Evolutionary conservation across 2,797 vertebrate genomes (phyloP), one percentile per base, ranked within the genome.

Genomic region (Xenentodon cancila): DNA sequence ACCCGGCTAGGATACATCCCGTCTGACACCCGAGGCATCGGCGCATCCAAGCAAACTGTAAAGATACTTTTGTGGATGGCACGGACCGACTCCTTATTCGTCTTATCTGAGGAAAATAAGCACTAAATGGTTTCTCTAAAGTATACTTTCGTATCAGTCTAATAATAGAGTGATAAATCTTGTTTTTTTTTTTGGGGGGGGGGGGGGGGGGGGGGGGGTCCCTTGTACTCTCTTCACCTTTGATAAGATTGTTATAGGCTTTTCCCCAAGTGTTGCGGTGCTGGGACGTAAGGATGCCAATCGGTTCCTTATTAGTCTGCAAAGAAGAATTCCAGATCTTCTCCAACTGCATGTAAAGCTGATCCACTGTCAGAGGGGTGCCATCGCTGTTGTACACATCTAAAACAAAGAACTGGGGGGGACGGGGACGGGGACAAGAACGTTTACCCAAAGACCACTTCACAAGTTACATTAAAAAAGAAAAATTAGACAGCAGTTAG

Each of bases 301-400:
- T 88, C 0, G 98, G 98, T 80, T 99, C 98, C 84, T 99, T 99
- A 89, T 99, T 99, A 18, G 95, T 94, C 85, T 99, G 97, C 68
- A 99, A 89, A 1, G 98, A 99, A 0, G 96, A 96, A 77, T 98
- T 99, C 97, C 97, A 99, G 86, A 99, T 97, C 92, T 99, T 99
- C 83, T 99, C 97, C 85, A 99, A 81, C 89, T 99, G 97, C 85
- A 89, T 90, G 57, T 97, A 95, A 65, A 99, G 92, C 94, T 99
- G 96, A 68, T 98, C 96, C 0, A 95, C 87, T 0, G 96, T 98
- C 64, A 99, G 92, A 0, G 93, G 94, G 0, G 91, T 94, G n/a
- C 96, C 95, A 0, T 98, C 95, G 1, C 95, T 97, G 92, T 96
- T 95, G 88, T 97, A 99, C 64, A 99, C 97, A 4, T 97, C 96